Percentiles rank a stretch among this genome's conserved stretches.
Evolutionary conservation across 2,888 invertebrate species (phyloP).

Genomic region (Orthosia incerta): DNA sequence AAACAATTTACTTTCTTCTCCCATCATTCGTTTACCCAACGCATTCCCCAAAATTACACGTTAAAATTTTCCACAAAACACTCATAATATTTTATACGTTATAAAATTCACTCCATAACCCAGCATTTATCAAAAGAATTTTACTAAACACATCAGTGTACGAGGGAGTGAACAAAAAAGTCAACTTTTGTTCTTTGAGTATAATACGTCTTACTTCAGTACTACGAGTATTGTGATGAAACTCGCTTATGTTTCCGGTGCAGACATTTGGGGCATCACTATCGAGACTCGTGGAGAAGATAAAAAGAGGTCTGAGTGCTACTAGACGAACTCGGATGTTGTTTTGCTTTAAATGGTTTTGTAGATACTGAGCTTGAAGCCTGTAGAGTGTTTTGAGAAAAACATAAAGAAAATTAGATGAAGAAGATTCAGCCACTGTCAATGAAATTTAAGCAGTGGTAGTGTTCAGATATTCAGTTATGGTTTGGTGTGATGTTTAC

Average conservation of each 20-base stretch:
- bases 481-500: background rate
- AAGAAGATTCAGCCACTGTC: background rate
- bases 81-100: slow-evolving; percentile 19
- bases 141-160: slow-evolving; percentile 56
- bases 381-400: background rate
- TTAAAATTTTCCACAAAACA: slow-evolving; percentile 17
- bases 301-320: slow-evolving; percentile 27
- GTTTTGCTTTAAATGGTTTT: slow-evolving; percentile 26
- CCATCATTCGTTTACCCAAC: background rate
- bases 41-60: slow-evolving; percentile 9
- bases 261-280: slow-evolving; percentile 34
- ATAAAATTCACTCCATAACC: slow-evolving; percentile 37
- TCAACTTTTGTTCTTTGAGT: slow-evolving; percentile 49
- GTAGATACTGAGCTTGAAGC: slow-evolving; percentile 2
- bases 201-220: slow-evolving; percentile 43
- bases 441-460: background rate
- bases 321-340: slow-evolving; percentile 14
- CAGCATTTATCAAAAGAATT: slow-evolving; percentile 53
- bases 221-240: slow-evolving; percentile 50
- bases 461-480: no score
- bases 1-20: background rate
- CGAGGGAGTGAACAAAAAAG: slow-evolving; percentile 54
- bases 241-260: slow-evolving; percentile 47
- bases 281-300: slow-evolving; percentile 36
- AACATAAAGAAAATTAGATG: background rate